Evolutionary conservation across 1,140 invertebrate genomes (phyloP), one percentile per base, ranked within the genome.

Genomic region (Drosophila erecta): DNA sequence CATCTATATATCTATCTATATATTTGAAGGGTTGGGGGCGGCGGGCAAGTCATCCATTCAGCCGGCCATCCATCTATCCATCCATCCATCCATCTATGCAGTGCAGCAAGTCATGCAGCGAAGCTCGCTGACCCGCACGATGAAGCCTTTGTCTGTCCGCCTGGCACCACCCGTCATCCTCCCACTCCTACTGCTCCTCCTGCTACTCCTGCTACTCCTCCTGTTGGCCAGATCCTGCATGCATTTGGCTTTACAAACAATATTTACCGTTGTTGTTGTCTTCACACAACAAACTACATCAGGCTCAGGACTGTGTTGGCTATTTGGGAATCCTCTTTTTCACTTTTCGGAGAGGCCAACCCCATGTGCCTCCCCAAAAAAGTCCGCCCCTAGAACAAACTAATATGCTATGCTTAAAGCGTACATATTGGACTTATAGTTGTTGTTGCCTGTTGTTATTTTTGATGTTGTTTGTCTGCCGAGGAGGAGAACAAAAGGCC

Each of bases 381-480:
- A 8, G 1, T 33, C 10, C 24, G 33, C 15, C 22, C 22, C 51
- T 76, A 79, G 70, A 89, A 79, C 83, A 87, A 87, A 89, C 84
- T 89, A 89, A 89, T 89, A 89, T 89, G 84, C 80, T 89, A 89
- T 89, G 84, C 84, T 89, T 89, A 90, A 89, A 89, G 84, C 84
- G 84, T 89, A 89, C 85, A 89, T 89, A 89, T 89, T 89, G 79
- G 84, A 90, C 84, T 83, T 90, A 90, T 72, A 77, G 84, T 90
- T 89, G 67, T 66, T 76, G 73, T 84, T 80, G 80, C 67, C 64
- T 84, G 80, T 80, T 89, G 85, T 89, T 89, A 89, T 89, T 89
- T 90, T 89, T 89, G 76, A 90, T 90, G 79, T 90, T 89, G 84
- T 89, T 89, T 89, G 80, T 90, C 60, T 53, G 51, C 54, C 47